Percentiles rank a stretch among this genome's conserved stretches.
These are phyloP conservation scores for Uropsilus gracilis DNA, from an alignment of 2,113 vertebrate species.

Conservation along the genomic window DNA sequence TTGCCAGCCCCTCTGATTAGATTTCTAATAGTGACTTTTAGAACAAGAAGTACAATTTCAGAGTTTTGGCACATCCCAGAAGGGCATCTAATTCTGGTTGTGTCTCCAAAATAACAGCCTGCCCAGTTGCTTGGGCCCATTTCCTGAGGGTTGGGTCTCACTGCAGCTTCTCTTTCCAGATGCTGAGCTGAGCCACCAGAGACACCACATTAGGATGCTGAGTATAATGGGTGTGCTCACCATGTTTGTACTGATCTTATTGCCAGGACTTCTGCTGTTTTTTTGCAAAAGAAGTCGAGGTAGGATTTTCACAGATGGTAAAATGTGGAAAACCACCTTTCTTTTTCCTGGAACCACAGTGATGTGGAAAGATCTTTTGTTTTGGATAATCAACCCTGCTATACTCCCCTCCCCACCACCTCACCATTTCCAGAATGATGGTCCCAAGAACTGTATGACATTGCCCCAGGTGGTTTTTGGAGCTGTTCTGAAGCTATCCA, in stretches of 20 bases:
- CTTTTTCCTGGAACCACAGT: not conserved
- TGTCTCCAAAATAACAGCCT: not conserved
- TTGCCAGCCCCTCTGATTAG: not conserved
- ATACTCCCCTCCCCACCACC: not conserved
- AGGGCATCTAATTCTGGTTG: not conserved
- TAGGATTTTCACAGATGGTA: constrained; percentile 13
- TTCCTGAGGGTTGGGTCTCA: constrained; percentile 4
- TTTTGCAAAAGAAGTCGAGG: not conserved
- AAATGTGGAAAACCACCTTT: not conserved
- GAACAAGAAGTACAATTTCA: not conserved
- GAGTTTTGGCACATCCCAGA: not conserved
- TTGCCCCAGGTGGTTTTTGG: not conserved
- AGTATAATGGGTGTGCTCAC: not conserved
- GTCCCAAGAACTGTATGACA: not conserved
- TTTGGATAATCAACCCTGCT: not conserved
- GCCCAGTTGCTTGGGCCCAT: not conserved
- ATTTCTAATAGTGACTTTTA: not conserved
- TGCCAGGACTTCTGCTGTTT: not conserved
- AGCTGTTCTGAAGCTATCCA: not conserved
- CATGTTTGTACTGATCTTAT: not conserved
- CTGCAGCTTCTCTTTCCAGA: constrained; percentile 52
- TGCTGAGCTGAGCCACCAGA: rapidly evolving
- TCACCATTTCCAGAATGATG: not conserved
- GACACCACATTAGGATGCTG: rapidly evolving
- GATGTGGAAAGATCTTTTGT: not conserved